Base-by-base conservation (phyloP, 2,888 invertebrate species). In the Lasioglossum vierecki region DNA sequence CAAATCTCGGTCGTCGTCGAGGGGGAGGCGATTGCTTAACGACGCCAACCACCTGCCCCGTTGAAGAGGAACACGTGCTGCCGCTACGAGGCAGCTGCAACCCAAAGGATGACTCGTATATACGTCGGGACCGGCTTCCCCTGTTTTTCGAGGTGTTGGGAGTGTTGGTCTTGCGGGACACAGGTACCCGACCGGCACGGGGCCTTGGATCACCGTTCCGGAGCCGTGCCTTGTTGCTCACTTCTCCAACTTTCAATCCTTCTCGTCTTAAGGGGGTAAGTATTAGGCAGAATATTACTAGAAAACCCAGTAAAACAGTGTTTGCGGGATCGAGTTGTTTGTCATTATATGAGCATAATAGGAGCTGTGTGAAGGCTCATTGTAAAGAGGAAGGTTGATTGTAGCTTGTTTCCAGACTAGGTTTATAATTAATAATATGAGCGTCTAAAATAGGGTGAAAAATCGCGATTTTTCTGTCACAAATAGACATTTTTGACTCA, bases 11-110 rank as follows among this genome's bases (percentile, higher is more conserved):
- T 88, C 84, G 60, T 85, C 90, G 86, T 90, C 86, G 92, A 93
- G 93, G 90, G 93, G 93, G 93, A 93, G 91, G 90, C 91, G 92
- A 93, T 94, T 92, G 92, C 92, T 93, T 92, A 92, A 93, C 93
- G 91, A 93, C 94, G 93, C 91, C 92, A 92, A 90, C 94, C 94
- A 94, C 94, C 94, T 94, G 94, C 94, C 94, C 88, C 86, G 78
- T 80, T 79, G 87, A 89, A 89, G 90, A 88, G 88, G 91, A 93
- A 94, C 94, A 94, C 94, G 94, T 94, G 91, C 91, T 89, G 88
- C 85, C 81, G 80, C 89, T 82, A 81, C 82, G 82, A 79, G 85
- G 90, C 90, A 91, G 90, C 91, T 91, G 90, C 90, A 91, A 88
- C 68, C 74, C 79, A 87, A 78, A 81, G 82, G 79, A 87, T 81